Conservation (phyloP, 2,888 invertebrate genomes). For the Eupithecia insigniata region DNA sequence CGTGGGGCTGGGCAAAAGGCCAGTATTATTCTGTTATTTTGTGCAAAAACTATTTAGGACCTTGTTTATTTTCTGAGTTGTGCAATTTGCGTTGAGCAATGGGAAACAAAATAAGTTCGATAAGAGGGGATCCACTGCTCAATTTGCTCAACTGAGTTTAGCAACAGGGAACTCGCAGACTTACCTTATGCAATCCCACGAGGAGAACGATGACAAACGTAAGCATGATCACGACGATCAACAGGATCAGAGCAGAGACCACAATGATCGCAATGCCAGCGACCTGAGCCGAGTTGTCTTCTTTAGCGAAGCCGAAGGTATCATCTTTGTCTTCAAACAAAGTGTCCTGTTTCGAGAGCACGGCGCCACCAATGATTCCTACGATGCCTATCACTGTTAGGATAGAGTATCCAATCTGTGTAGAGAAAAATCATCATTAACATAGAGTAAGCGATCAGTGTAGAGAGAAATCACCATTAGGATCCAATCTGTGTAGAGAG, state of each 20-base stretch:
- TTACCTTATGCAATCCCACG: conserved; percentile 39
- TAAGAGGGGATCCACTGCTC: no score
- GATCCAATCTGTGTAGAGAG: conserved; percentile 8
- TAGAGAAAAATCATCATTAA: no score
- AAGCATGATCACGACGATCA: conserved; percentile 20
- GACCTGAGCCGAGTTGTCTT: not conserved
- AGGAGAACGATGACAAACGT: conserved; percentile 34
- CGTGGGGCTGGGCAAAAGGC: not conserved
- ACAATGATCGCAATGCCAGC: not conserved
- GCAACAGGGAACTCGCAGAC: not conserved
- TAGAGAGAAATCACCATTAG: not conserved
- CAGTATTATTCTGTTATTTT: not conserved
- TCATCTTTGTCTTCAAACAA: not conserved
- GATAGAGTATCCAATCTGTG: conserved; percentile 15
- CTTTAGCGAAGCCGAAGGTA: not conserved
- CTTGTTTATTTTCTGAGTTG: not conserved
- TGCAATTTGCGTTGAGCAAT: not conserved
- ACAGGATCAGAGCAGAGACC: conserved; percentile 11
- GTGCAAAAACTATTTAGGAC: not conserved
- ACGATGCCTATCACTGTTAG: not conserved
- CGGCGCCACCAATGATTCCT: not conserved
- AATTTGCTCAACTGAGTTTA: not conserved
- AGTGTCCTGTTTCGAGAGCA: not conserved
- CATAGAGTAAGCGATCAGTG: no score
- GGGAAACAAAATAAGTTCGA: not conserved